A percentile compares a stretch with the other conserved stretches of the same genome.
phyloP scores from a whole-genome alignment of 2,888 invertebrate genomes.

The Hirtodrosophila duncani region DNA sequence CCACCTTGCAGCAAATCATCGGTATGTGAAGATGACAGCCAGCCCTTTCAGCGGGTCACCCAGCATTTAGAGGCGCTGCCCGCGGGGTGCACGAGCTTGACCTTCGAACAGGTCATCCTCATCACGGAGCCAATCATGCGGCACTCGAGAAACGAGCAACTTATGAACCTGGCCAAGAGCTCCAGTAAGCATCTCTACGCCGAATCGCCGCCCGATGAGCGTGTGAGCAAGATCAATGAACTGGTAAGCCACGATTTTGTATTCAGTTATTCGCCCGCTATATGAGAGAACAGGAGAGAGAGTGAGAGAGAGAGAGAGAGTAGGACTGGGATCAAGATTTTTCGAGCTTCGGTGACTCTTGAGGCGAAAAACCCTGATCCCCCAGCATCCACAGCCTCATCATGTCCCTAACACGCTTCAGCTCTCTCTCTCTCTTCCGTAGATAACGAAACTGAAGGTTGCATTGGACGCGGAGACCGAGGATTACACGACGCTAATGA shows the following conservation, averaged over 20 bases:
- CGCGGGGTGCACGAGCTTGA: slow-evolving; percentile 56
- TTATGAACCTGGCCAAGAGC: slow-evolving; percentile 93
- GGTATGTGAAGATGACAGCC: slow-evolving; percentile 77
- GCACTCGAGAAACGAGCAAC: slow-evolving; percentile 83
- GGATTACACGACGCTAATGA: slow-evolving; percentile 73
- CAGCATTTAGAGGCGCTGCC: slow-evolving; percentile 75
- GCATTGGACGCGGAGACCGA: slow-evolving; percentile 86
- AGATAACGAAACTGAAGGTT: slow-evolving; percentile 87
- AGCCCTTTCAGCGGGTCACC: slow-evolving; percentile 80
- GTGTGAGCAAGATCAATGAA: slow-evolving; percentile 88
- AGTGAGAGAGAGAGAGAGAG: too few relatives aligned
- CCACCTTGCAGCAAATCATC: slow-evolving; percentile 81
- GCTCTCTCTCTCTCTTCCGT: slow-evolving; percentile 17
- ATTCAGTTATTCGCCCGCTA: too few relatives aligned
- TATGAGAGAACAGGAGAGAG: too few relatives aligned
- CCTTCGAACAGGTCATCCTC: slow-evolving; percentile 70
- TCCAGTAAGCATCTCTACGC: slow-evolving; percentile 90
- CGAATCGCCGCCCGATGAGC: slow-evolving; percentile 83
- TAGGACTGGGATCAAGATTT: too few relatives aligned
- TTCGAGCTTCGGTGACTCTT: too few relatives aligned
- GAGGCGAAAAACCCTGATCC: too few relatives aligned
- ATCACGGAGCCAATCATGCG: slow-evolving; percentile 75
- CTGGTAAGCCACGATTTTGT: slow-evolving; percentile 82
- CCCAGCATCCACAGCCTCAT: too few relatives aligned
- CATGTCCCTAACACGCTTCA: too few relatives aligned